Percentiles rank a stretch among this genome's conserved stretches.
These are phyloP conservation scores for Clunio marinus DNA, from an alignment of 2,888 invertebrate species.

Conservation along the genomic window DNA sequence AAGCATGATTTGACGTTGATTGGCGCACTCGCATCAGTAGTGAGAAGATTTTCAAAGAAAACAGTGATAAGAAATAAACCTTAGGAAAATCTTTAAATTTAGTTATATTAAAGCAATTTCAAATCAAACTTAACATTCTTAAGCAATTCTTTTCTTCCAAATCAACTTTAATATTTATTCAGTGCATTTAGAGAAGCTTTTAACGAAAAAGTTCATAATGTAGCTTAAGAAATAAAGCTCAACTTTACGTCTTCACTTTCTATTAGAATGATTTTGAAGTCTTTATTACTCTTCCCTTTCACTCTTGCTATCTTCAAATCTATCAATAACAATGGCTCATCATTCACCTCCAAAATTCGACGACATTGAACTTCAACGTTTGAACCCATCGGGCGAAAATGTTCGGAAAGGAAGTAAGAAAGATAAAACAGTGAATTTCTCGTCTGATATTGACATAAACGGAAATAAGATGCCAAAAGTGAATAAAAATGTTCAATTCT, in stretches of 20 bases:
- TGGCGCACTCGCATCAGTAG: not conserved
- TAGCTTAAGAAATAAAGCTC: not conserved
- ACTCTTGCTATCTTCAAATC: not conserved
- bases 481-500: conserved; percentile 31
- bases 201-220: not conserved
- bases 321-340: conserved; percentile 25
- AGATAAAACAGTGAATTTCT: conserved; percentile 29
- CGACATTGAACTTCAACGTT: conserved; percentile 24
- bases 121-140: not conserved
- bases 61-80: not conserved
- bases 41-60: not conserved
- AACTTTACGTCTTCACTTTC: not conserved
- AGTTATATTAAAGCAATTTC: not conserved
- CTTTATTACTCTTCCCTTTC: not conserved
- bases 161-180: not conserved
- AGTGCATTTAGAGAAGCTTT: not conserved
- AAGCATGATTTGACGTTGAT: not conserved
- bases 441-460: conserved; percentile 33
- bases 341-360: not conserved
- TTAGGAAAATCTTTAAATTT: not conserved
- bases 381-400: not conserved
- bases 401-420: not conserved
- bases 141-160: too few species aligned
- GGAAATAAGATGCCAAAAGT: conserved; percentile 29
- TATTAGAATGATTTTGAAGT: conserved; percentile 6